Evolutionary conservation across 2,888 invertebrate species (phyloP).

Genomic region (Andrena dorsata): DNA sequence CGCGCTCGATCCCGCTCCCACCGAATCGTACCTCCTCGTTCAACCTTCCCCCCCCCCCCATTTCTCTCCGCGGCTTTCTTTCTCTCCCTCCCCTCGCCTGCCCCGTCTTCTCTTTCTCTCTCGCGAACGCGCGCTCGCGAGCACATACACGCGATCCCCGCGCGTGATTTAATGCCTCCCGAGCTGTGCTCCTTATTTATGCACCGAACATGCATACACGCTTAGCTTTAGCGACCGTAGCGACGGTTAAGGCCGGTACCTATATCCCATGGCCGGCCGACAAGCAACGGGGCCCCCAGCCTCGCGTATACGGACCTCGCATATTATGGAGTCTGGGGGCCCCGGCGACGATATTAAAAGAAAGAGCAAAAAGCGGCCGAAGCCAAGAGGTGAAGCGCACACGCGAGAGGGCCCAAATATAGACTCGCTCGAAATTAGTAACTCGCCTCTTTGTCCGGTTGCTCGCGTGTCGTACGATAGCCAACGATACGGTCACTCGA

Average conservation of each 20-base stretch:
- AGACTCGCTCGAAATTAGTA: slow-evolving; percentile 81
- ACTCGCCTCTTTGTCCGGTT: slow-evolving; percentile 74
- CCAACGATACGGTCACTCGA: slow-evolving; percentile 15
- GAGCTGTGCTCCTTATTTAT: slow-evolving; percentile 83
- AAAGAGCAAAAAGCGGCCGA: slow-evolving; percentile 57
- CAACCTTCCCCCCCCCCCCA: slow-evolving; percentile 38
- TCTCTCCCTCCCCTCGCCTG: slow-evolving; percentile 34
- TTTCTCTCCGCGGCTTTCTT: slow-evolving; percentile 43
- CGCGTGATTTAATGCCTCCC: slow-evolving; percentile 83
- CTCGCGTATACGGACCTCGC: slow-evolving; percentile 77
- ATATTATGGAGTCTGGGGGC: slow-evolving; percentile 77
- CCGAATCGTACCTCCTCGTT: slow-evolving; percentile 42
- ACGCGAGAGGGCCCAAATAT: slow-evolving; percentile 74
- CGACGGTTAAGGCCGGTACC: slow-evolving; percentile 78
- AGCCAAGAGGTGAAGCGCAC: slow-evolving; percentile 68
- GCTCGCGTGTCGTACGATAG: slow-evolving; percentile 55
- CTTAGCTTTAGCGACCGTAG: slow-evolving; percentile 76
- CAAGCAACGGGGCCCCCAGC: slow-evolving; percentile 70
- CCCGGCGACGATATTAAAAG: slow-evolving; percentile 76
- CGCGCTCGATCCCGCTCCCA: slow-evolving; percentile 11
- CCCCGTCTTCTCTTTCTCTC: slow-evolving; percentile 25
- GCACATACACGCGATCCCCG: slow-evolving; percentile 79
- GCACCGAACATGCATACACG: slow-evolving; percentile 83
- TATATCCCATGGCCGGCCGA: slow-evolving; percentile 75
- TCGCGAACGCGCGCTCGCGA: slow-evolving; percentile 54